Evolutionary conservation across 1,140 invertebrate species (phyloP).

Genomic region (Drosophila guanche): DNA sequence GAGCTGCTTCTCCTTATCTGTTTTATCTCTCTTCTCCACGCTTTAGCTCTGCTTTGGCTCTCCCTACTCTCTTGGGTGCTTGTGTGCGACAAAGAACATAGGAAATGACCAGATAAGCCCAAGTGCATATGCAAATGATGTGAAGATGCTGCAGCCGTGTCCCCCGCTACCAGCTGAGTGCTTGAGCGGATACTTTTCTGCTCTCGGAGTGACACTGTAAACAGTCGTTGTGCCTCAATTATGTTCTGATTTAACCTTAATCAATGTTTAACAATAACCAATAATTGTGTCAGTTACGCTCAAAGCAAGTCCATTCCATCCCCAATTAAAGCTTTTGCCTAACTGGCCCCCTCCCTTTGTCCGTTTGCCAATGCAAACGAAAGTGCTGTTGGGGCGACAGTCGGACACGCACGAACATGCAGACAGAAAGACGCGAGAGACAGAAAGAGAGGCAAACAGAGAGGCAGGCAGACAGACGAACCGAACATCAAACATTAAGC

Average conservation of each 20-base stretch:
- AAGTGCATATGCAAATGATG: slow-evolving; percentile 46
- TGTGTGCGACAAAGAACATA: slow-evolving; percentile 56
- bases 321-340: slow-evolving; percentile 1
- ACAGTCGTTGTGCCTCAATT: background rate
- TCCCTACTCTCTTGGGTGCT: background rate
- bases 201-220: no score
- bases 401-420: slow-evolving; percentile 9
- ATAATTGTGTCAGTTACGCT: no score
- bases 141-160: slow-evolving; percentile 33
- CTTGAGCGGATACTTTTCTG: background rate
- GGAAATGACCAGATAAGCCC: slow-evolving; percentile 55
- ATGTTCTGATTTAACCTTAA: background rate
- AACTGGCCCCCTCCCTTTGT: slow-evolving; percentile 2
- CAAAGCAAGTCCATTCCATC: no score
- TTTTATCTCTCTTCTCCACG: background rate
- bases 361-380: slow-evolving; percentile 25
- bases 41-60: background rate
- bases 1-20: slow-evolving; percentile 15
- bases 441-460: no score
- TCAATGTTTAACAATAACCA: slow-evolving; percentile 5
- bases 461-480: slow-evolving; percentile 10
- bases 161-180: slow-evolving; percentile 3
- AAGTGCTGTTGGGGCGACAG: slow-evolving; percentile 28
- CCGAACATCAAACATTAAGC: slow-evolving; percentile 66
- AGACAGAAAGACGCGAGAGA: background rate